Evolutionary conservation across 2,888 invertebrate genomes (phyloP), one percentile per base, ranked within the genome.

Genomic region (Toxonevra muliebris): DNA sequence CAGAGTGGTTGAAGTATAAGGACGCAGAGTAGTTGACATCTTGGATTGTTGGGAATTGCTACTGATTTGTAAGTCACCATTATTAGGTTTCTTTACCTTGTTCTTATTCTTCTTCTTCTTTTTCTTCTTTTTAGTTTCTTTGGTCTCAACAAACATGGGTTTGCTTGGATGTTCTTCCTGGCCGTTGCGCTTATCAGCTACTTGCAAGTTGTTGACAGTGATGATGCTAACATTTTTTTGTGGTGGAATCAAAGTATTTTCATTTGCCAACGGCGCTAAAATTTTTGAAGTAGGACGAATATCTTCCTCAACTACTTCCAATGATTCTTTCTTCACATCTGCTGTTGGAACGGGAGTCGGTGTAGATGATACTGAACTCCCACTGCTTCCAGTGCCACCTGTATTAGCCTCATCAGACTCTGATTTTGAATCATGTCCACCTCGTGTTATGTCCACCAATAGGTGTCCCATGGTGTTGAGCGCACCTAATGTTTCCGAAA

Each of bases 401-500:
- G 17, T 11, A n/a, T 17, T 40, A 11, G 42, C 45, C 2, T 61
- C 62, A 62, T 55, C 53, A 4, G n/a, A 15, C 15, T 75, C 77
- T 5, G 71, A 17, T 63, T 73, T 77, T 20, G 60, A 63, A 57
- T 81, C 80, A 65, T 82, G 82, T 1, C 86, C 85, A 1, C 85
- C 84, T 10, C 90, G 84, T 0, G 91, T 94, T 88, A 93, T 93
- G 77, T 94, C 94, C 0, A 95, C 93, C 73, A 95, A 87, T 80
- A 93, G 93, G 80, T 92, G 90, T 0, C 95, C 95, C 0, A 95
- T 92, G 1, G 94, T 94, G 75, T 95, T 95, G 15, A 95, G 87
- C 4, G 95, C 95, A 43, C 94, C 94, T 45, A 90, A 79, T 1
- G 90, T 90, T 81, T 90, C 90, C 0, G 90, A 89, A 77, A 90